A percentile compares a stretch with the other conserved stretches of the same genome.
Conservation (phyloP, 2,797 vertebrate species). For the Emydoidea blandingii region DNA sequence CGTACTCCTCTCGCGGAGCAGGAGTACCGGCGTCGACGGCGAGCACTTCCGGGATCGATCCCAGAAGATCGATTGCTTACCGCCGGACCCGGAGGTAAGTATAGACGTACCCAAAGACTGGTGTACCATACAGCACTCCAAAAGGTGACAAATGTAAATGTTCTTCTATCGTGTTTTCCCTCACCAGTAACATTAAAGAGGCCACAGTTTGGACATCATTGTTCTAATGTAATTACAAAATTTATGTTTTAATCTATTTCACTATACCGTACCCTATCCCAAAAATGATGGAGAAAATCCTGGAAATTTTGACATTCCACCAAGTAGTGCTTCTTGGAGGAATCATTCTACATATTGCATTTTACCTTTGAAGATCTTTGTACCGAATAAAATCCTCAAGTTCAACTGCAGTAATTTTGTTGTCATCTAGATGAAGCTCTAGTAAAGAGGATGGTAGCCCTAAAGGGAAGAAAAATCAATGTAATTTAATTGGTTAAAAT, state of each 20-base stretch:
- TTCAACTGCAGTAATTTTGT: slow-evolving; percentile 93
- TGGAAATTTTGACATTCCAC: neutral
- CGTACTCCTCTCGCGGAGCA: no score
- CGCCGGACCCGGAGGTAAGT: no score
- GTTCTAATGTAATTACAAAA: neutral
- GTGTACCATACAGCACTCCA: neutral
- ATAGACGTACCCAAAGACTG: neutral
- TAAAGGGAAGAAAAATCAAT: slow-evolving; percentile 42
- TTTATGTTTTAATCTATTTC: neutral
- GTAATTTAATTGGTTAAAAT: neutral
- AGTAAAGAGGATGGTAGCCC: slow-evolving; percentile 90
- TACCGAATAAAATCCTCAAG: slow-evolving; percentile 94
- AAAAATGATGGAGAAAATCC: neutral
- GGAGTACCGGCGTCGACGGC: no score
- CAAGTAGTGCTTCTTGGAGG: neutral
- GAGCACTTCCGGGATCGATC: no score
- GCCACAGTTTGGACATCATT: neutral
- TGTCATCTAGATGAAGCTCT: slow-evolving; percentile 95
- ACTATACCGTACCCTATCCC: neutral
- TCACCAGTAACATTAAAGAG: neutral
- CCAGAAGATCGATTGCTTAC: no score
- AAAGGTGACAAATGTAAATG: neutral
- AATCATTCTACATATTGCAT: neutral
- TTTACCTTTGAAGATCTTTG: slow-evolving; percentile 93
- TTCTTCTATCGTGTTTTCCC: neutral